Percentiles rank a stretch among this genome's conserved stretches.
Conservation (phyloP, 2,797 vertebrate genomes). For the Sciurus carolinensis region DNA sequence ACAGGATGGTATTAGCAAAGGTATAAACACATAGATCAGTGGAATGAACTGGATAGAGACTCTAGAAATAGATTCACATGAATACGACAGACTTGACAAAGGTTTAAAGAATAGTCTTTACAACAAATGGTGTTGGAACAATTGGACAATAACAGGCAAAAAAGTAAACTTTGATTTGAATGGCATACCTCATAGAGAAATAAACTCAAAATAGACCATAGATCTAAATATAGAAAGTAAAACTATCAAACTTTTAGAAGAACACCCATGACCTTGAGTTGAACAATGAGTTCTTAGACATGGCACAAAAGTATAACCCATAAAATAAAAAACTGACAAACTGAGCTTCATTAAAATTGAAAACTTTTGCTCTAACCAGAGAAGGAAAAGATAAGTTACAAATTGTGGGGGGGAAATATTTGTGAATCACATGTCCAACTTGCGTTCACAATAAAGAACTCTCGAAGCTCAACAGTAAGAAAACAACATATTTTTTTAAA, state of each 20-base stretch:
- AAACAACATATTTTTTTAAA: background rate
- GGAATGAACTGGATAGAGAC: background rate
- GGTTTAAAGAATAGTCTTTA: background rate
- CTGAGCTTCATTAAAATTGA: conserved; percentile 1
- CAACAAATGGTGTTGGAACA: background rate
- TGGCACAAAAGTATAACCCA: background rate
- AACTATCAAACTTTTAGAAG: conserved; percentile 31
- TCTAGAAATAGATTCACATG: conserved; percentile 8
- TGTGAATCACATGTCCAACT: background rate
- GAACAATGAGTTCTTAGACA: background rate
- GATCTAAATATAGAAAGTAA: conserved; percentile 9
- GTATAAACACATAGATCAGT: background rate
- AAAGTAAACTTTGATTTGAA: background rate
- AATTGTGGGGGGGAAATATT: background rate
- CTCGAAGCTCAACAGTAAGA: background rate
- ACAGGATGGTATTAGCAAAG: background rate
- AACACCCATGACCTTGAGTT: background rate
- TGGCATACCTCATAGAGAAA: background rate
- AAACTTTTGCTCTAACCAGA: background rate
- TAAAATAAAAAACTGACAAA: background rate
- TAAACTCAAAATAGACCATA: background rate
- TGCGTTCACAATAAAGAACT: conserved; percentile 17
- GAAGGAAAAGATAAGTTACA: background rate
- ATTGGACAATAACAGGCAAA: background rate
- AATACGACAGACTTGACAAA: background rate